Evolutionary conservation across 1,140 invertebrate genomes (phyloP).

Genomic region (Marisa cornuarietis): DNA sequence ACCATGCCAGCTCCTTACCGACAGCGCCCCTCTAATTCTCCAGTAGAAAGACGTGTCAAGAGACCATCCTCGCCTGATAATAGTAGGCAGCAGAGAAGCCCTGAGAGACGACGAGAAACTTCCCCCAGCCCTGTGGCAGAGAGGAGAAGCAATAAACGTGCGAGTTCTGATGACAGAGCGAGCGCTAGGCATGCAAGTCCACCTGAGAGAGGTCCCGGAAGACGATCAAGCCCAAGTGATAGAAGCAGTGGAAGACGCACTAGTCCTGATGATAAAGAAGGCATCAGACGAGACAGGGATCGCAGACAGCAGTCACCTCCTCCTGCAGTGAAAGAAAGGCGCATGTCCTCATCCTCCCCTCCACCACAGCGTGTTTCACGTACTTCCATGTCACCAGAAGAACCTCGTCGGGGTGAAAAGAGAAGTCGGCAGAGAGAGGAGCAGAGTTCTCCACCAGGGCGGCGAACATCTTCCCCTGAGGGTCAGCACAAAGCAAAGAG

Average conservation of each 20-base stretch:
- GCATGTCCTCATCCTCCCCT: neutral
- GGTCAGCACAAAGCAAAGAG: slow-evolving; percentile 1
- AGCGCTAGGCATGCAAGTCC: no score
- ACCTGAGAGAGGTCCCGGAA: no score
- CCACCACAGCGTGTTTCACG: slow-evolving; percentile 14
- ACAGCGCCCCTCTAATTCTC: neutral
- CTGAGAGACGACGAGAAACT: neutral
- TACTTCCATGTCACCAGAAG: slow-evolving; percentile 16
- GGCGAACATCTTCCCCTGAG: slow-evolving; percentile 8
- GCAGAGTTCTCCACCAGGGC: neutral
- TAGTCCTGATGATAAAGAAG: no score
- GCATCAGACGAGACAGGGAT: neutral
- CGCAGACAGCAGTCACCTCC: slow-evolving; percentile 8
- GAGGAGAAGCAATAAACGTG: neutral
- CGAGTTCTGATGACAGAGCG: neutral
- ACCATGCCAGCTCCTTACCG: slow-evolving; percentile 7
- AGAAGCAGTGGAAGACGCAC: no score
- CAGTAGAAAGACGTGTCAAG: neutral
- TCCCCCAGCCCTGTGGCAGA: slow-evolving; percentile 11
- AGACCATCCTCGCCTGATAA: neutral
- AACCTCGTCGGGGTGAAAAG: neutral
- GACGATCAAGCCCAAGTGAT: neutral
- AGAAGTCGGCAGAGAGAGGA: neutral
- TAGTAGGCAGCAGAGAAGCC: neutral
- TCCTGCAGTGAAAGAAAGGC: neutral